Evolutionary conservation across 2,888 invertebrate genomes (phyloP), one percentile per base, ranked within the genome.

Genomic region (Scaptomyza cyrtandrae): DNA sequence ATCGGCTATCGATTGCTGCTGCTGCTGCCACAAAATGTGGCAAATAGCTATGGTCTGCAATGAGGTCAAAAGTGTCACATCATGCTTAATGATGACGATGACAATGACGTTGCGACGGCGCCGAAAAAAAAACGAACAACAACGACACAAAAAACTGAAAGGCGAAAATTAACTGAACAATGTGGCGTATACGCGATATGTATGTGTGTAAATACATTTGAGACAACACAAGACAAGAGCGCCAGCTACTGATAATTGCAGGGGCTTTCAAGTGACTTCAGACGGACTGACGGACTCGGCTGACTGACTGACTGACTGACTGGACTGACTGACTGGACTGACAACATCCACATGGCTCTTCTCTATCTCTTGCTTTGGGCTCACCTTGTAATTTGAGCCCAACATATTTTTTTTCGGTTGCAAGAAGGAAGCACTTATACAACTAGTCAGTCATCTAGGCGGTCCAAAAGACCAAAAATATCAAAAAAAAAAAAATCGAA

Each of bases 301-400:
- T 64, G 80, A 65, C 83, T 86, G 84, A 86, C 86, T n/a, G 31
- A 6, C 54, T 33, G 52, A 29, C 64, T 64, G 80, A 65, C 83
- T 86, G 2, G 31, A 6, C 54, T 33, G 52, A 29, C 64, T 14
- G 52, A 44, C 63, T 53, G 19, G 71, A 65, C 83, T 86, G 84
- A 86, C 86, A 77, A 84, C 80, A 75, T 86, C 77, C 86, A 84
- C 77, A 86, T 86, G 84, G 74, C 50, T 41, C 37, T n/a, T 13
- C n/a, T 5, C 37, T 3, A n/a, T n/a, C n/a, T 29, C 29, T 29
- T 0, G 3, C 29, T 4, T 2, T 33, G n/a, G 72, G 87, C 86
- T 90, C 89, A 90, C 91, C 90, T 90, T 90, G 91, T 91, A 91
- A 91, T 91, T 91, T 90, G 89, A 91, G 89, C 86, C 87, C 78